phyloP scores from a whole-genome alignment of 2,113 vertebrate species.

The Aptenodytes patagonicus region DNA sequence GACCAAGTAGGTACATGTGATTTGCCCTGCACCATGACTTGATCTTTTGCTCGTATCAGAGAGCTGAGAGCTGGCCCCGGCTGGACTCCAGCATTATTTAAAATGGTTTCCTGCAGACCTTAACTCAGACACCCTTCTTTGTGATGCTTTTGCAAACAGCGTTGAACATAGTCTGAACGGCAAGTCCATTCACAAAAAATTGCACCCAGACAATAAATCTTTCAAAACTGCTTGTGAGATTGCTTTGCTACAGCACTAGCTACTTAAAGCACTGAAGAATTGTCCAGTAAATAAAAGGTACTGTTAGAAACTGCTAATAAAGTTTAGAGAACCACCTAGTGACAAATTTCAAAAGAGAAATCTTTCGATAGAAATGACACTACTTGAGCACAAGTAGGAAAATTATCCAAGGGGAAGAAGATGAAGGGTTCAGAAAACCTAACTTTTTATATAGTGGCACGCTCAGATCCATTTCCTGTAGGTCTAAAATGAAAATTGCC shows the following conservation, averaged over 20 bases:
- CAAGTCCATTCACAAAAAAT: slow-evolving; percentile 47
- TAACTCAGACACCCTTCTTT: not conserved
- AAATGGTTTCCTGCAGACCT: not conserved
- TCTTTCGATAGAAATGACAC: not conserved
- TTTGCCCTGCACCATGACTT: not conserved
- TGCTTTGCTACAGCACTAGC: not conserved
- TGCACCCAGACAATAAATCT: not conserved
- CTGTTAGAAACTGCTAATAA: slow-evolving; percentile 34
- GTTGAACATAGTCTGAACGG: not conserved
- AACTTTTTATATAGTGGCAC: not conserved
- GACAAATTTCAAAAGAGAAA: slow-evolving; percentile 28
- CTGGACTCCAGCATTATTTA: not conserved
- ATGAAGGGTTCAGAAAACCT: slow-evolving; percentile 30
- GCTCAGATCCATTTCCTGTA: not conserved
- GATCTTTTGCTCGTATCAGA: not conserved
- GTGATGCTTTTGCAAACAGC: not conserved
- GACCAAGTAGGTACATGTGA: not conserved
- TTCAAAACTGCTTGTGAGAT: slow-evolving; percentile 1
- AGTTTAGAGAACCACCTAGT: slow-evolving; percentile 14
- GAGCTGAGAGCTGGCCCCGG: not conserved
- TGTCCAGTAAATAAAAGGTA: slow-evolving; percentile 41
- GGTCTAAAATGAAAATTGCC: slow-evolving; percentile 33
- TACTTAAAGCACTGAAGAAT: slow-evolving; percentile 14
- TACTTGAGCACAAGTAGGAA: slow-evolving; percentile 18
- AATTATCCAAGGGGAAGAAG: slow-evolving; percentile 15